Evolutionary conservation across 2,888 invertebrate species (phyloP).

Genomic region (Drepanosiphum platanoidis): DNA sequence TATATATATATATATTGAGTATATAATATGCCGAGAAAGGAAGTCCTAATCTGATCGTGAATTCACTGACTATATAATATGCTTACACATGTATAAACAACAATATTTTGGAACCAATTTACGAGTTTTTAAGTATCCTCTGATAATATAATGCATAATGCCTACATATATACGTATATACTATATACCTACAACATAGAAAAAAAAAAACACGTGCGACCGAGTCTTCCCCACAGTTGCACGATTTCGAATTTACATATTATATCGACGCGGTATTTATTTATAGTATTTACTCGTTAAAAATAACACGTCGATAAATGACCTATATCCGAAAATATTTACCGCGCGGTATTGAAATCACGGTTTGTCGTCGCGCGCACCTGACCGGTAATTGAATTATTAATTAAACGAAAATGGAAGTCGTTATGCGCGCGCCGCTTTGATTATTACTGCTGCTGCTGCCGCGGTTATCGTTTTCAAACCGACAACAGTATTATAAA

Average conservation of each 20-base stretch:
- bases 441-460: background rate
- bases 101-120: conserved; percentile 46
- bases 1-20: too few species aligned
- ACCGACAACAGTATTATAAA: too few species aligned
- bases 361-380: background rate
- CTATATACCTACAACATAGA: background rate
- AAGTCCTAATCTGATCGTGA: conserved; percentile 48
- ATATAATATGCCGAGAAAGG: too few species aligned
- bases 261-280: background rate
- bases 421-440: too few species aligned
- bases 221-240: too few species aligned
- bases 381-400: background rate
- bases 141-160: too few species aligned
- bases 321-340: background rate
- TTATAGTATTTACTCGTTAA: background rate
- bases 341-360: conserved; percentile 6
- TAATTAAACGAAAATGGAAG: background rate
- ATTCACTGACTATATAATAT: conserved; percentile 23
- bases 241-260: background rate
- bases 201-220: too few species aligned
- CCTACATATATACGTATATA: background rate
- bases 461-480: background rate
- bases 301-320: background rate
- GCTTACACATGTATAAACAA: too few species aligned
- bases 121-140: conserved; percentile 48